Base-by-base conservation (phyloP, 2,888 invertebrate genomes). In the Oscheius sp. region DNA sequence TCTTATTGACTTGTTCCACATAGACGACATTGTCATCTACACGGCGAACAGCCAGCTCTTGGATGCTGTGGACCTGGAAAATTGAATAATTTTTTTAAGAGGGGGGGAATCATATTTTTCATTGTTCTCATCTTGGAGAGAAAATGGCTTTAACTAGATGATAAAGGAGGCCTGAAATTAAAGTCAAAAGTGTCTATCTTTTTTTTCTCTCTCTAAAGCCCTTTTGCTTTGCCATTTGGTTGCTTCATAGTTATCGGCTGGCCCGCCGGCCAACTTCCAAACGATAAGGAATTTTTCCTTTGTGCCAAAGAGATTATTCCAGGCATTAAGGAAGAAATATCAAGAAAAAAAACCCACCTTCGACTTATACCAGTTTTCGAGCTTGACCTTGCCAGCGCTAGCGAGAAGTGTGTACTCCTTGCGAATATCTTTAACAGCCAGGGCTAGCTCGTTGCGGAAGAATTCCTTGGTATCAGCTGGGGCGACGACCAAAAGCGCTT, bases 401-500 rank as follows among this genome's bases (percentile, higher is more conserved):
- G 50, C 64, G 8, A 64, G 34, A n/a, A 64, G 64, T 12, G 48
- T 27, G 34, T 64, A 64, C 34, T 64, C 64, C 50, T 64, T 64
- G 34, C 50, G 48, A 23, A 64, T 64, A 25, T 64, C 64, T 34
- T 50, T 64, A 17, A 64, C 46, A 48, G 64, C 64, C 20, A 64
- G 64, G 23, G 64, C 64, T 1, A 64, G 46, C 34, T 64, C 64
- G 48, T 48, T 64, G 12, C 50, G 17, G 64, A 64, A 64, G 64
- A 64, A 64, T 20, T 64, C 64, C 50, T 64, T 64, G 64, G 64
- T 64, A 23, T 64, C 64, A 23, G 64, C 64, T 15, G 64, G 64
- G 12, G 64, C 64, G 23, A 64, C 34, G 20, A 64, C 50, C 48
- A 64, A 25, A 5, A 64, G 48, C 17, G 34, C 25, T 23, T 64